Conservation (phyloP, 2,888 invertebrate genomes). For the Nemotelus nigrinus region DNA sequence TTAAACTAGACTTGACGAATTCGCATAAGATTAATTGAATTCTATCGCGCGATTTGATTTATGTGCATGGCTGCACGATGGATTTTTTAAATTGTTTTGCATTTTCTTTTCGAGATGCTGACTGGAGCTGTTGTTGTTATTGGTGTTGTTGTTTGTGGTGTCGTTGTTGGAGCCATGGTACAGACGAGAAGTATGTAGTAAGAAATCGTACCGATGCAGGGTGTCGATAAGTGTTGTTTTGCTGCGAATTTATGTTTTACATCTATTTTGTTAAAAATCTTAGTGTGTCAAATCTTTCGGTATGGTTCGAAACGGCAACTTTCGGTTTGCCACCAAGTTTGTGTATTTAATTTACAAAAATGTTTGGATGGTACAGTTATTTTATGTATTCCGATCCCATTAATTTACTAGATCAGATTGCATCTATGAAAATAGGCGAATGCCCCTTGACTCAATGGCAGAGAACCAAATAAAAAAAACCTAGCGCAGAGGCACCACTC, state of each 20-base stretch:
- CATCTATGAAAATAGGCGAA: too few species aligned
- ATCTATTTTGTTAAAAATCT: not conserved
- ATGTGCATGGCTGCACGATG: conserved; percentile 33
- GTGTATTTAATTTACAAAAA: too few species aligned
- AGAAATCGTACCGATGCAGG: conserved; percentile 8
- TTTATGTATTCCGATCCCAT: too few species aligned
- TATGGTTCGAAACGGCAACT: too few species aligned
- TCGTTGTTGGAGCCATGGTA: conserved; percentile 6
- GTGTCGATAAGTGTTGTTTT: conserved; percentile 1
- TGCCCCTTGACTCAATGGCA: too few species aligned
- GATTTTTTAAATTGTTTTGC: conserved; percentile 39
- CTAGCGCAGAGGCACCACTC: too few species aligned
- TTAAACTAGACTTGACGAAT: conserved; percentile 51
- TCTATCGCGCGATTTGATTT: conserved; percentile 52
- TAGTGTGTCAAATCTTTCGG: too few species aligned
- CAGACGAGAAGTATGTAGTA: not conserved
- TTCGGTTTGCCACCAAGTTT: too few species aligned
- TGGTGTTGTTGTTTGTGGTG: conserved; percentile 17
- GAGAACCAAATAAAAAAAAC: too few species aligned
- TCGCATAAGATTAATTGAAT: conserved; percentile 52
- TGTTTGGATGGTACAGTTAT: too few species aligned
- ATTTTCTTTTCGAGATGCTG: conserved; percentile 24
- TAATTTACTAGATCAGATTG: too few species aligned
- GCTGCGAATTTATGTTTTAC: not conserved
- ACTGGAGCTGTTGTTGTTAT: not conserved